Percentiles rank a stretch among this genome's conserved stretches.
Evolutionary conservation across 2,113 vertebrate species (phyloP).

Genomic region (Oxyura jamaicensis): DNA sequence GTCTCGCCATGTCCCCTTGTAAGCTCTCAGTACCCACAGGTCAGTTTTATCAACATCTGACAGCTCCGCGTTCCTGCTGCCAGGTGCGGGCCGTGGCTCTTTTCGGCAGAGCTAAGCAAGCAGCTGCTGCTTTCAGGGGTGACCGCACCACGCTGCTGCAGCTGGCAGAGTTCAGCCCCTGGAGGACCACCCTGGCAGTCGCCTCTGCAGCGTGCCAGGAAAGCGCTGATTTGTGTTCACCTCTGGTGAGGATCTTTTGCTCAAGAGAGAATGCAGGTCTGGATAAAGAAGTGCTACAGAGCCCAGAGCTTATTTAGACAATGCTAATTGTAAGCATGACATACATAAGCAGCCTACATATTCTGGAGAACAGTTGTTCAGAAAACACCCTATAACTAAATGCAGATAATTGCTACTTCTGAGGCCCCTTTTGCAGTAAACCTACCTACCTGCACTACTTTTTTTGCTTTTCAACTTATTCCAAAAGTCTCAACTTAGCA

Average conservation of each 20-base stretch:
- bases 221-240: not conserved
- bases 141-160: fast-evolving
- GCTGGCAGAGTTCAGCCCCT: fast-evolving
- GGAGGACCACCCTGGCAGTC: not conserved
- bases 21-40: not conserved
- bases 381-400: not conserved
- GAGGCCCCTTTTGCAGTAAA: not conserved
- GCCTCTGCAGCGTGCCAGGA: fast-evolving
- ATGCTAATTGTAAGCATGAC: not conserved
- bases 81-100: not conserved
- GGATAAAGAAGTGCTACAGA: not conserved
- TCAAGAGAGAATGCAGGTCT: not conserved
- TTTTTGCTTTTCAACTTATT: not conserved
- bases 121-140: fast-evolving
- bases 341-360: not conserved
- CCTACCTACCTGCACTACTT: not conserved
- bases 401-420: not conserved
- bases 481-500: not conserved
- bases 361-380: not conserved
- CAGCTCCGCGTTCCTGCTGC: fast-evolving
- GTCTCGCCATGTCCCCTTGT: fast-evolving
- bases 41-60: not conserved
- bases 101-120: fast-evolving
- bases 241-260: not conserved
- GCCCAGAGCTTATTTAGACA: not conserved